Base-by-base conservation (phyloP, 2,797 vertebrate genomes). In the Sebastes dallii region DNA sequence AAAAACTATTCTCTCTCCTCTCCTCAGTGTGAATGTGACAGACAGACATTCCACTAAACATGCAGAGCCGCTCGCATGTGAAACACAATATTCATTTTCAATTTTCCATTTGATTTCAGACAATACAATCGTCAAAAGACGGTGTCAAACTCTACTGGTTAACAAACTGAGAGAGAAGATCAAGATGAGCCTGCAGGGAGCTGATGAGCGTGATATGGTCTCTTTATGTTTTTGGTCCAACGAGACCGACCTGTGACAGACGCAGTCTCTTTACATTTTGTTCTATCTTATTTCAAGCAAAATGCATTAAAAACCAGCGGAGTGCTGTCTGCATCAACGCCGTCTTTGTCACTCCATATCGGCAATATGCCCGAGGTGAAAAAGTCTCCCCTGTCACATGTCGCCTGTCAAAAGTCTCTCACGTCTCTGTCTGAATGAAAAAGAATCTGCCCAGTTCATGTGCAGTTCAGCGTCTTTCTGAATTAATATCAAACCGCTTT, bases 41-140 rank as follows among this genome's bases (percentile, higher is more conserved):
- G 70, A 76, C 32, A 42, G 67, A 86, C 2, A 29, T 62, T 77
- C 85, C 64, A 61, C 71, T 73, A 65, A 86, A 79, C 76, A 56
- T 65, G 61, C 58, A 30, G 72, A 86, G 60, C 27, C 61, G 62
- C 80, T 83, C 82, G 71, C 79, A 88, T 82, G 85, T 66, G 69
- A 70, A 86, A 77, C 66, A 36, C 59, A 81, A 76, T 77, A 46
- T 87, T 93, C 82, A 82, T 87, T 92, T 93, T 92, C 79, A 80
- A 78, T 88, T 90, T 89, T 83, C 60, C 68, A 60, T 87, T 83
- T 84, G 76, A 86, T 82, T 91, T 83, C 72, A 77, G 69, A 83
- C 75, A 78, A 72, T 34, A 62, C 72, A 54, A 71, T 67, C 83
- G 89, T 89, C 77, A 87, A 86, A 86, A 80, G 81, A 83, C 36